phyloP scores from a whole-genome alignment of 2,888 invertebrate species.

The Drosophila quinaria region DNA sequence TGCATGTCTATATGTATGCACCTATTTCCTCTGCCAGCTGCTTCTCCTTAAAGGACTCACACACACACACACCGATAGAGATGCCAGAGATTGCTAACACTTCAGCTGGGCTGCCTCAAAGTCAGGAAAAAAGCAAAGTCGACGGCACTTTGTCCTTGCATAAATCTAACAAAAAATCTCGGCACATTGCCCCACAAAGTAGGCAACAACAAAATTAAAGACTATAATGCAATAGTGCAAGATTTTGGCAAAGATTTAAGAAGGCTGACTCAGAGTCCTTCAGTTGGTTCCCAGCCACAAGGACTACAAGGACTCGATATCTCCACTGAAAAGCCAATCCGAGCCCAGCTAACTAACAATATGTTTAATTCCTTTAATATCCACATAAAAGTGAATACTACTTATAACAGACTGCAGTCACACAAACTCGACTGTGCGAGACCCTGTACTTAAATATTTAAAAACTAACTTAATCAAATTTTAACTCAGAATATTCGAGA shows the following conservation, averaged over 20 bases:
- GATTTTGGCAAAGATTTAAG: background rate
- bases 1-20: constrained; percentile 57
- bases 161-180: constrained; percentile 28
- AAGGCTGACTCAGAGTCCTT: background rate
- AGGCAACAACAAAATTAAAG: constrained; percentile 50
- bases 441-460: background rate
- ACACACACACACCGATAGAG: constrained; percentile 9
- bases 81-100: constrained; percentile 12
- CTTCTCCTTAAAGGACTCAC: constrained; percentile 26
- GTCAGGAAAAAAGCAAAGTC: constrained; percentile 23
- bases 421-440: background rate
- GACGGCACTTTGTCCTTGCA: constrained; percentile 38
- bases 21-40: constrained; percentile 33
- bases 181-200: constrained; percentile 37
- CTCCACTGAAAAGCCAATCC: constrained; percentile 2
- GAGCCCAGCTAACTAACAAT: constrained; percentile 2
- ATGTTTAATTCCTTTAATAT: constrained; percentile 8
- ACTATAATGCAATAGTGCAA: constrained; percentile 29
- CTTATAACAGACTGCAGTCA: background rate
- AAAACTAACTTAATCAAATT: too few relatives aligned
- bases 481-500: too few relatives aligned
- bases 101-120: constrained; percentile 37
- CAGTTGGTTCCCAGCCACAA: background rate
- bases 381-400: constrained; percentile 9
- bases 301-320: background rate